A percentile compares a stretch with the other conserved stretches of the same genome.
These are phyloP conservation scores for Troides oblongomaculatus DNA, from an alignment of 2,888 invertebrate species.

Conservation along the genomic window DNA sequence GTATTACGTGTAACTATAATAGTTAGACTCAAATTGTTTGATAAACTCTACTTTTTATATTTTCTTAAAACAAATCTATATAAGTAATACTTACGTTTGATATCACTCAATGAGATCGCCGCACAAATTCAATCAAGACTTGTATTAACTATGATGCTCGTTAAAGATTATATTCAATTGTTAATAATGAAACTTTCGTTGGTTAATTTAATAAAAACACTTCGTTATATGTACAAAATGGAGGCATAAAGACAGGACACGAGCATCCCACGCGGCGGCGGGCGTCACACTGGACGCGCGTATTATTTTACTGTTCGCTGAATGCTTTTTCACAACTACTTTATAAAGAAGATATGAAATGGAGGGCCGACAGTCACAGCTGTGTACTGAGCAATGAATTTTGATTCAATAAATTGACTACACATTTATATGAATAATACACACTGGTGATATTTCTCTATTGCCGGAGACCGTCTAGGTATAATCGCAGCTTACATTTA, in stretches of 20 bases:
- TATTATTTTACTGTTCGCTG: not conserved
- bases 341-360: slow-evolving; percentile 11
- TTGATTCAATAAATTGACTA: not conserved
- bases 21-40: too few species aligned
- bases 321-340: slow-evolving; percentile 8
- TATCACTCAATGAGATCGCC: not conserved
- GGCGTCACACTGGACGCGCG: not conserved
- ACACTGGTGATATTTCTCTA: not conserved
- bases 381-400: slow-evolving; percentile 3
- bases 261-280: not conserved
- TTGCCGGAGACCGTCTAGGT: too few species aligned
- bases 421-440: not conserved
- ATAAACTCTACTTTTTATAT: too few species aligned
- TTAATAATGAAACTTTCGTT: not conserved
- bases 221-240: not conserved
- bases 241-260: not conserved
- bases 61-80: not conserved
- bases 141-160: not conserved
- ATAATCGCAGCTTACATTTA: too few species aligned
- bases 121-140: not conserved
- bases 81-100: not conserved
- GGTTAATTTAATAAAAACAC: not conserved
- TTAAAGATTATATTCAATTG: not conserved
- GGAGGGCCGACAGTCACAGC: slow-evolving; percentile 4
- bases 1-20: too few species aligned